phyloP scores from a whole-genome alignment of 2,113 vertebrate species.

The Psophia crepitans region DNA sequence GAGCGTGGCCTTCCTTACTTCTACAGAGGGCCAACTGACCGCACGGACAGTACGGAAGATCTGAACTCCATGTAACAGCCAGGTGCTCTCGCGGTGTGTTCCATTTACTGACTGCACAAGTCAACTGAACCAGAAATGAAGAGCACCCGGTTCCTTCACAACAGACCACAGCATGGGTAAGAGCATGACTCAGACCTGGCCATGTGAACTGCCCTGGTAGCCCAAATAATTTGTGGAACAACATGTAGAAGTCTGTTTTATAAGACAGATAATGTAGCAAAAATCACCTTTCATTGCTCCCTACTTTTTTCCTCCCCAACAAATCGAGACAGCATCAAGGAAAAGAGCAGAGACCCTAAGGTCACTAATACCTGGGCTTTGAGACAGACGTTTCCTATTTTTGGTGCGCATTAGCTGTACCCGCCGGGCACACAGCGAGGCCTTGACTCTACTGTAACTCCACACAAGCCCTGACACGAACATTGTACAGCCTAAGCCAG shows the following conservation, averaged over 20 bases:
- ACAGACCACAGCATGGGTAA: neutral
- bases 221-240: neutral
- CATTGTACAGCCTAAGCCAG: neutral
- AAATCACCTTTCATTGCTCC: neutral
- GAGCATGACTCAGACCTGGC: neutral
- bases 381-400: neutral
- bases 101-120: neutral
- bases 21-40: neutral
- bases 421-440: neutral
- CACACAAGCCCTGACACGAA: neutral
- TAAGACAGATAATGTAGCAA: neutral
- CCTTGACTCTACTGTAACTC: neutral
- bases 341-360: neutral
- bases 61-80: neutral
- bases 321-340: neutral
- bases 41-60: rapidly evolving
- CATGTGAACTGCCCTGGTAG: rapidly evolving
- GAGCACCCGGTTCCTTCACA: neutral
- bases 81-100: neutral
- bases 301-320: neutral
- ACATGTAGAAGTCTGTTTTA: neutral
- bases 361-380: neutral
- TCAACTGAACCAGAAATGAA: neutral
- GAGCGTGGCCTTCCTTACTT: neutral
- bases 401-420: neutral